Evolutionary conservation across 2,888 invertebrate genomes (phyloP), one percentile per base, ranked within the genome.

Genomic region (Drosophila macrothrix): DNA sequence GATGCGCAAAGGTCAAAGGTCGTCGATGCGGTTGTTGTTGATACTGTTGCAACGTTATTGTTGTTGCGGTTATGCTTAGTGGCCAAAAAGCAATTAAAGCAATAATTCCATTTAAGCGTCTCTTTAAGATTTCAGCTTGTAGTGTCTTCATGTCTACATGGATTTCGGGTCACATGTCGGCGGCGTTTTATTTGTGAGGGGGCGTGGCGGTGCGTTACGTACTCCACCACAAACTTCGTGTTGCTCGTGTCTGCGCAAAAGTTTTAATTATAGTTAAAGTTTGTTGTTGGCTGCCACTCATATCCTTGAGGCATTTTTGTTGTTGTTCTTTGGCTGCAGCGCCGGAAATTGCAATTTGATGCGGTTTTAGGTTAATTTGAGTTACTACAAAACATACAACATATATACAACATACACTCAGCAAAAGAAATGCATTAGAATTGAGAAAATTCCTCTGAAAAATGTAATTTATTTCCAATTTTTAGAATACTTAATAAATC

Each of bases 341-440:
- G 65, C 87, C 90, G 84, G 90, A 85, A 85, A 85, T 90, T 85
- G 90, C 88, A 85, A 88, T 83, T 85, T 78, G 83, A 88, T 84
- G 85, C 83, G 83, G 88, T 85, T 87, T 84, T 80, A 72, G 88
- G 85, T 89, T 89, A 89, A 84, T 89, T 85, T 90, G 65, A 80
- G 80, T 87, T 84, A 66, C 81, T 60, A 28, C 62, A 59, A 66
- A 41, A 55, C 46, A 31, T 22, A n/a, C 35, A 28, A 58, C 61
- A 41, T 53, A 10, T 43, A 60, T 39, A 25, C 35, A 37, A 58
- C 61, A 37, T 53, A 14, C 52, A 65, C 52, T 33, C 50, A 43
- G 43, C 3, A 22, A 58, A 58, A 58, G 6, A 10, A n/a, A 7
- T 7, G 22, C 28, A 28, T 28, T 55, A 1, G 0, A 25, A 25